Percentiles rank a stretch among this genome's conserved stretches.
These are phyloP conservation scores for Drosophila mettleri DNA, from an alignment of 2,888 invertebrate genomes.

Conservation along the genomic window DNA sequence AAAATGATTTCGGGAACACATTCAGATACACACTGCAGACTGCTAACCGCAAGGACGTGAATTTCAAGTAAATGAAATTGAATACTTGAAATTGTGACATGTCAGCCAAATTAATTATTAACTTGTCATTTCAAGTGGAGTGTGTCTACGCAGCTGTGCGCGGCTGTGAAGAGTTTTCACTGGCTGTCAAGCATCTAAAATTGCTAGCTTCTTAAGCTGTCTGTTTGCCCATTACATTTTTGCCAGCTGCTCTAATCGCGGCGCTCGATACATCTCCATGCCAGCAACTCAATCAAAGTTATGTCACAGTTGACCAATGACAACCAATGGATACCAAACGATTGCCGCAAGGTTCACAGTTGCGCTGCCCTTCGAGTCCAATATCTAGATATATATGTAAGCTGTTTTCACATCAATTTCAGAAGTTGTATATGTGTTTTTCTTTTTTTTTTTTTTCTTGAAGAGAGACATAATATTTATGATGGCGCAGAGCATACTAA, in stretches of 20 bases:
- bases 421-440: conserved; percentile 44
- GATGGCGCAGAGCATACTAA: conserved; percentile 55
- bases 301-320: conserved; percentile 57
- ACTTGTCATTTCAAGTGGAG: conserved; percentile 66
- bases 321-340: conserved; percentile 22
- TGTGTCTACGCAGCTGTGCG: conserved; percentile 15
- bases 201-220: conserved; percentile 75
- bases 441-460: conserved; percentile 14
- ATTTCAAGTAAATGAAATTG: conserved; percentile 71
- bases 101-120: conserved; percentile 79
- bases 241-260: conserved; percentile 18
- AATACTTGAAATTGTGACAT: conserved; percentile 79
- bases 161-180: conserved; percentile 32
- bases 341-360: conserved; percentile 33
- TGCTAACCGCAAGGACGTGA: conserved; percentile 20
- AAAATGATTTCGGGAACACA: conserved; percentile 11
- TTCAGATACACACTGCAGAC: not conserved
- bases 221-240: conserved; percentile 70
- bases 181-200: conserved; percentile 61
- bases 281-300: conserved; percentile 67
- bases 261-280: conserved; percentile 13
- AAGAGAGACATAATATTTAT: conserved; percentile 64
- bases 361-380: not conserved
- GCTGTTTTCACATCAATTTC: conserved; percentile 53
- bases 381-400: not conserved